These are phyloP conservation scores for Philopotamus ludificatus DNA, from an alignment of 1,140 invertebrate species.

Conservation along the genomic window DNA sequence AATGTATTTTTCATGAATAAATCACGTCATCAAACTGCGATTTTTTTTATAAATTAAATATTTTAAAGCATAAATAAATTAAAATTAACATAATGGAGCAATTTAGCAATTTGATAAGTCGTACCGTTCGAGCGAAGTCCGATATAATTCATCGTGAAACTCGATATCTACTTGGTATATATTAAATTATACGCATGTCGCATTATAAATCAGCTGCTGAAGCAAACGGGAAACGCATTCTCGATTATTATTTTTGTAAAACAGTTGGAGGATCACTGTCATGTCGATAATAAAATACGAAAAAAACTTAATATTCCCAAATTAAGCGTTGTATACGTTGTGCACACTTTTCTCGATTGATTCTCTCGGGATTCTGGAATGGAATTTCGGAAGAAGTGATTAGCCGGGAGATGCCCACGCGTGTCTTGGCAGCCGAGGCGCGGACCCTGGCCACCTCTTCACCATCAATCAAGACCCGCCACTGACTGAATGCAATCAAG, in stretches of 20 bases:
- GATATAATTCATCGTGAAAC: background rate
- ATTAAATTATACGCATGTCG: background rate
- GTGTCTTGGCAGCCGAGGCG: constrained; percentile 7
- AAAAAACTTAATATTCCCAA: background rate
- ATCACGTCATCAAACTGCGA: too few relatives aligned
- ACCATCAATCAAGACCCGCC: constrained; percentile 29
- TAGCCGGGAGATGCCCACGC: constrained; percentile 13
- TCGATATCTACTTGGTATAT: background rate
- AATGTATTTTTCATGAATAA: too few relatives aligned
- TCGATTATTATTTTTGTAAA: too few relatives aligned
- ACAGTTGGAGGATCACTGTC: too few relatives aligned
- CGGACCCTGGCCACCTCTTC: constrained; percentile 17
- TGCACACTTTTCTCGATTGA: too few relatives aligned
- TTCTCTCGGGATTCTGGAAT: background rate
- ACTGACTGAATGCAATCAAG: constrained; percentile 34
- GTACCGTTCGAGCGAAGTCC: background rate
- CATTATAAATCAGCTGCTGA: background rate
- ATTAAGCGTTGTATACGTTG: background rate
- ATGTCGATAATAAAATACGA: too few relatives aligned
- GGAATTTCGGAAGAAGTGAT: constrained; percentile 15
- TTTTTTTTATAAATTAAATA: too few relatives aligned
- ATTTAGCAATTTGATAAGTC: background rate
- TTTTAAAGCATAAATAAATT: too few relatives aligned
- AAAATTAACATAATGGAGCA: constrained; percentile 7
- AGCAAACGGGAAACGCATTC: background rate